These are phyloP conservation scores for Tautogolabrus adspersus DNA, from an alignment of 2,113 vertebrate species.

Conservation along the genomic window DNA sequence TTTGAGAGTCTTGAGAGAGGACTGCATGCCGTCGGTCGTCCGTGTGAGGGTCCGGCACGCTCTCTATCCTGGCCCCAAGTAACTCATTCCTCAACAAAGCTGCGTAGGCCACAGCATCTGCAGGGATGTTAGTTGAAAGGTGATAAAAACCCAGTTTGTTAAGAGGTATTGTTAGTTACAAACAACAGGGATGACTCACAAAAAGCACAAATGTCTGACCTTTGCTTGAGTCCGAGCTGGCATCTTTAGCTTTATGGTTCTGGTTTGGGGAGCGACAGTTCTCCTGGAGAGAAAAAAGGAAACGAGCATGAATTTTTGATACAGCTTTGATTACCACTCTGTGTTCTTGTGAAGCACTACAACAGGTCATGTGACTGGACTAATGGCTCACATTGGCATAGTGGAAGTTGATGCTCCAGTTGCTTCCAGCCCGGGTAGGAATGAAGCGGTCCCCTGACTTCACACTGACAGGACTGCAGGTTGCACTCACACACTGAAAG, in stretches of 20 bases:
- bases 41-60: conserved; percentile 81
- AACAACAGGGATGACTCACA: not conserved
- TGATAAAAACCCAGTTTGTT: not conserved
- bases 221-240: conserved; percentile 85
- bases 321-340: not conserved
- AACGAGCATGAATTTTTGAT: not conserved
- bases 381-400: conserved; percentile 81
- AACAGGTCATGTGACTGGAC: not conserved
- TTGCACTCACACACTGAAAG: conserved; percentile 74
- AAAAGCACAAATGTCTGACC: conserved; percentile 61
- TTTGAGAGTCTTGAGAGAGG: conserved; percentile 78
- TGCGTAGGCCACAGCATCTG: conserved; percentile 86
- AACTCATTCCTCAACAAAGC: conserved; percentile 86
- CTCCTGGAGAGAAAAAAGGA: conserved; percentile 73
- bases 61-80: conserved; percentile 84
- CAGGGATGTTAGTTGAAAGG: not conserved
- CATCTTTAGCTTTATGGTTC: conserved; percentile 84
- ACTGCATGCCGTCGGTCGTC: conserved; percentile 81
- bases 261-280: conserved; percentile 85
- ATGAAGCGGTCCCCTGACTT: conserved; percentile 87
- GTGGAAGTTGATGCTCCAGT: conserved; percentile 89
- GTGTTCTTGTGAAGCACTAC: not conserved
- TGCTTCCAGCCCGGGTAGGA: conserved; percentile 86
- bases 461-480: conserved; percentile 81
- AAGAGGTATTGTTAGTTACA: not conserved